A percentile compares a stretch with the other conserved stretches of the same genome.
Evolutionary conservation across 2,797 vertebrate genomes (phyloP).

Genomic region (Labroides dimidiatus): DNA sequence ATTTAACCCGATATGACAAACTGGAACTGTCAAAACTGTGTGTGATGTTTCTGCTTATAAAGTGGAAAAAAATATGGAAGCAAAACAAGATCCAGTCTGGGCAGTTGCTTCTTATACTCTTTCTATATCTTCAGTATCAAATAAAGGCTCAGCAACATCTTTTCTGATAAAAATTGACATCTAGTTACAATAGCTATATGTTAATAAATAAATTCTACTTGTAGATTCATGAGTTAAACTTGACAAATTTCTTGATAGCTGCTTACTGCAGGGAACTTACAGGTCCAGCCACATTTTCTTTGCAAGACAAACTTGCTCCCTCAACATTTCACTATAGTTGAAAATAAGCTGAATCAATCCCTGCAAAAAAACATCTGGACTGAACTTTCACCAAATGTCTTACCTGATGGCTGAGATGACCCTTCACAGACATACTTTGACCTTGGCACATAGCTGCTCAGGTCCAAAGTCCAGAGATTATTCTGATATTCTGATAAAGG

Average conservation of each 20-base stretch:
- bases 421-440: conserved; percentile 12
- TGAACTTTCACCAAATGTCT: not conserved
- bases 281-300: not conserved
- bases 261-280: conserved; percentile 8
- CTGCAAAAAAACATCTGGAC: not conserved
- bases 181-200: too few species aligned
- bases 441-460: not conserved
- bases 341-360: not conserved
- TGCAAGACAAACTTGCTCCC: too few species aligned
- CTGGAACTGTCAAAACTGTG: not conserved
- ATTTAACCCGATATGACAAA: not conserved
- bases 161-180: too few species aligned
- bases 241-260: not conserved
- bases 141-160: too few species aligned
- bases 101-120: too few species aligned
- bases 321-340: not conserved
- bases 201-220: too few species aligned
- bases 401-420: not conserved
- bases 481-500: conserved; percentile 15
- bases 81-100: too few species aligned
- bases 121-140: too few species aligned
- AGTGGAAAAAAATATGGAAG: too few species aligned
- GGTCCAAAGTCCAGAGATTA: conserved; percentile 39
- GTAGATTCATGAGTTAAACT: not conserved
- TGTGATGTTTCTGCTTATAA: not conserved